phyloP scores from a whole-genome alignment of 2,797 vertebrate species.

The Syndactyla subalaris region DNA sequence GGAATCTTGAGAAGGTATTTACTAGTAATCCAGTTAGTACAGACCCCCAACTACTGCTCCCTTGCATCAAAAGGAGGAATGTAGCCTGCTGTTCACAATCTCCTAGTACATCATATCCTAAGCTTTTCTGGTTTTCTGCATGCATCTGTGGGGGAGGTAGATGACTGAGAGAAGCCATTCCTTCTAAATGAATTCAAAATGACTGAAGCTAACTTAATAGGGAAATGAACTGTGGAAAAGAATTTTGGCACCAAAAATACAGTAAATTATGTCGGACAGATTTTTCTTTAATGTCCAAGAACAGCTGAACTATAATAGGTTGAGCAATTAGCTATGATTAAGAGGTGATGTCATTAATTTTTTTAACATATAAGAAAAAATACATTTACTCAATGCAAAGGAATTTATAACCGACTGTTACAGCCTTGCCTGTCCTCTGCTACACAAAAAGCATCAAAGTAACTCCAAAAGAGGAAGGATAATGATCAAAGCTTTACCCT shows the following conservation, averaged over 20 bases:
- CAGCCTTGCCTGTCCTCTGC: neutral
- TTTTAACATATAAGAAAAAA: constrained; percentile 17
- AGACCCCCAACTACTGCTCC: neutral
- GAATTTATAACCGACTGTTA: neutral
- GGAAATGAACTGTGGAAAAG: constrained; percentile 6
- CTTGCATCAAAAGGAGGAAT: neutral
- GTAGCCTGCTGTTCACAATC: neutral
- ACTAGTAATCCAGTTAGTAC: neutral
- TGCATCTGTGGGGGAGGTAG: neutral
- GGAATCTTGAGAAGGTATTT: neutral
- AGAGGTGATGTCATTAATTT: neutral
- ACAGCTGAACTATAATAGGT: constrained; percentile 2
- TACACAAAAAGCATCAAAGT: neutral
- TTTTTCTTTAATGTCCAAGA: constrained; percentile 26
- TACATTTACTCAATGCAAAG: neutral
- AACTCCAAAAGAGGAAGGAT: neutral
- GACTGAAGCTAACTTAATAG: neutral
- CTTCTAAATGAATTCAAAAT: constrained; percentile 56
- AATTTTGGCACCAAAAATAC: constrained; percentile 6
- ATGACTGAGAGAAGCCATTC: neutral
- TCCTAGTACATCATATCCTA: neutral
- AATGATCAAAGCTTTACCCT: neutral
- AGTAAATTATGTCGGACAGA: neutral
- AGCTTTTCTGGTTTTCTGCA: neutral
- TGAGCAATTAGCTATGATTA: neutral